These are phyloP conservation scores for Mythimna ferrago DNA, from an alignment of 2,888 invertebrate species.

Conservation along the genomic window DNA sequence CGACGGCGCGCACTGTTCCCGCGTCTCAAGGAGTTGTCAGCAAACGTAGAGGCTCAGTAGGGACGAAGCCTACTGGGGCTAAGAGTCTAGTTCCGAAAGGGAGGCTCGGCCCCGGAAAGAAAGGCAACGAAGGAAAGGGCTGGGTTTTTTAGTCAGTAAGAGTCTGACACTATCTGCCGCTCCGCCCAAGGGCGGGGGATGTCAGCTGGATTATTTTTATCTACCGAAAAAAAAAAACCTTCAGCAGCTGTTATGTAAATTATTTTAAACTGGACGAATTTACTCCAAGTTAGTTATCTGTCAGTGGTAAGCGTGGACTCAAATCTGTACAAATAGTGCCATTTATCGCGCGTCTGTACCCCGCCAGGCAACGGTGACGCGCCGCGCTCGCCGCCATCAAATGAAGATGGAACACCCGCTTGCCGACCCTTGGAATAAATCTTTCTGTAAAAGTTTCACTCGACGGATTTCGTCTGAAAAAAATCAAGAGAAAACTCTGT, in stretches of 20 bases:
- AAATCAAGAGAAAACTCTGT: conserved; percentile 45
- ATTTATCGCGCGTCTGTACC: conserved; percentile 68
- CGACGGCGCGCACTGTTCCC: too few relatives aligned
- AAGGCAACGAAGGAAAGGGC: too few relatives aligned
- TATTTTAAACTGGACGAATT: conserved; percentile 28
- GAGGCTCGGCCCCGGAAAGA: too few relatives aligned
- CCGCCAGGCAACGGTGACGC: conserved; percentile 63
- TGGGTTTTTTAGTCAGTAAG: too few relatives aligned
- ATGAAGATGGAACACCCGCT: conserved; percentile 74
- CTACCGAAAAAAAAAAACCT: too few relatives aligned
- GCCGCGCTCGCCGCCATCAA: conserved; percentile 60
- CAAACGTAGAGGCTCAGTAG: too few relatives aligned
- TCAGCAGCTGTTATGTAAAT: conserved; percentile 4
- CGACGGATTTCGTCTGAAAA: conserved; percentile 53
- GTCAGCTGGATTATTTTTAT: too few relatives aligned
- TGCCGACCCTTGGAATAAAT: conserved; percentile 70
- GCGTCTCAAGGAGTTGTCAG: too few relatives aligned
- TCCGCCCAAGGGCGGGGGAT: too few relatives aligned
- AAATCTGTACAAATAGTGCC: conserved; percentile 76
- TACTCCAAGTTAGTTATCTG: conserved; percentile 29
- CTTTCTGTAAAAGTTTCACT: conserved; percentile 62
- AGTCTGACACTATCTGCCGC: too few relatives aligned
- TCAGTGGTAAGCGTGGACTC: conserved; percentile 53
- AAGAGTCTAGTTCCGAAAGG: too few relatives aligned
- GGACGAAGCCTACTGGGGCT: too few relatives aligned